Evolutionary conservation across 2,888 invertebrate genomes (phyloP).

Genomic region (Atethmia centrago): DNA sequence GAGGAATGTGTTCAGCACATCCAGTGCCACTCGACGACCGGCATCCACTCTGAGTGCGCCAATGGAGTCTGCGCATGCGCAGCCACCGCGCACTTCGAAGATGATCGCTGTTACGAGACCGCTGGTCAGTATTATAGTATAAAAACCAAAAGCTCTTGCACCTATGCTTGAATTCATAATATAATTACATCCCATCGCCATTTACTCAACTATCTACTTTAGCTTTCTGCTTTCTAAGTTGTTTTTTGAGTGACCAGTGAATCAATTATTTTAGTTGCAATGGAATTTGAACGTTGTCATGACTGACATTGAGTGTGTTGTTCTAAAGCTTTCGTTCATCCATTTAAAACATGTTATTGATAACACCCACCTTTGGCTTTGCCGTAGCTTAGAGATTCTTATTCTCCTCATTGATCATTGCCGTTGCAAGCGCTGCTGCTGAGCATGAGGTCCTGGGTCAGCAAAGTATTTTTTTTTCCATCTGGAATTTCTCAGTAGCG

Average conservation of each 20-base stretch:
- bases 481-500: no score
- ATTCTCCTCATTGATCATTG: no score
- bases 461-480: no score
- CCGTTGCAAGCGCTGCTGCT: no score
- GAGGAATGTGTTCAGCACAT: conserved; percentile 85
- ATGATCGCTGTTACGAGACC: conserved; percentile 85
- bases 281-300: not conserved
- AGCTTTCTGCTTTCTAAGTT: not conserved
- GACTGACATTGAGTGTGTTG: no score
- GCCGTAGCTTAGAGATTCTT: not conserved
- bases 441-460: no score
- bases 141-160: no score
- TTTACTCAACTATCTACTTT: not conserved
- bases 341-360: not conserved
- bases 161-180: not conserved
- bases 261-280: not conserved
- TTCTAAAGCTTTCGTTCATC: not conserved
- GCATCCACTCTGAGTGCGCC: conserved; percentile 84
- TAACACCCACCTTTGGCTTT: not conserved
- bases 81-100: conserved; percentile 82
- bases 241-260: not conserved
- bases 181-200: not conserved
- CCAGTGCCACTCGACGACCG: conserved; percentile 87
- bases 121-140: conserved; percentile 78
- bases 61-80: conserved; percentile 82